phyloP scores from a whole-genome alignment of 2,797 vertebrate species.

The Manis pentadactyla region DNA sequence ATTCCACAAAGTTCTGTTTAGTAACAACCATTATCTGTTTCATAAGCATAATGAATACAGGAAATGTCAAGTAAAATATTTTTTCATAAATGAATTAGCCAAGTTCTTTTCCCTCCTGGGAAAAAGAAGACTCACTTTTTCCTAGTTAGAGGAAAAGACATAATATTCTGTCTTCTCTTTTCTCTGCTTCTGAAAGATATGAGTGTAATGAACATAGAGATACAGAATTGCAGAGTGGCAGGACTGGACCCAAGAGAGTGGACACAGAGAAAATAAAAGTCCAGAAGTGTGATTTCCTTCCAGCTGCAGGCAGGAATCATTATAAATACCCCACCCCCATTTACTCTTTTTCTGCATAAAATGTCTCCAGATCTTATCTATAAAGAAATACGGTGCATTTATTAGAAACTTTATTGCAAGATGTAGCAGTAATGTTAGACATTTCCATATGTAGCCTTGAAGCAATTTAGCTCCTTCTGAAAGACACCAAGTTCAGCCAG shows the following conservation, averaged over 20 bases:
- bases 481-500: background rate
- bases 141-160: background rate
- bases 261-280: background rate
- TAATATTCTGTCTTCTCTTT: background rate
- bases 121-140: background rate
- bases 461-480: slow-evolving; percentile 42
- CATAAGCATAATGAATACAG: background rate
- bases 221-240: background rate
- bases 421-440: background rate
- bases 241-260: background rate
- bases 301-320: background rate
- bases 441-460: slow-evolving; percentile 17
- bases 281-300: background rate
- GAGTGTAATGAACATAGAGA: background rate
- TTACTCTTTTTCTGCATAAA: background rate
- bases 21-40: background rate
- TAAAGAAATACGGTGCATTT: background rate
- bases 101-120: background rate
- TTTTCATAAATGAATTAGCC: background rate
- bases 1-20: background rate
- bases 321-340: background rate
- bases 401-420: background rate
- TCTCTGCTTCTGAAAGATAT: background rate
- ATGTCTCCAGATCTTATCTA: background rate
- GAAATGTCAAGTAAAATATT: slow-evolving; percentile 30